Base-by-base conservation (phyloP, 2,888 invertebrate species). In the Lordiphosa andalusiaca region DNA sequence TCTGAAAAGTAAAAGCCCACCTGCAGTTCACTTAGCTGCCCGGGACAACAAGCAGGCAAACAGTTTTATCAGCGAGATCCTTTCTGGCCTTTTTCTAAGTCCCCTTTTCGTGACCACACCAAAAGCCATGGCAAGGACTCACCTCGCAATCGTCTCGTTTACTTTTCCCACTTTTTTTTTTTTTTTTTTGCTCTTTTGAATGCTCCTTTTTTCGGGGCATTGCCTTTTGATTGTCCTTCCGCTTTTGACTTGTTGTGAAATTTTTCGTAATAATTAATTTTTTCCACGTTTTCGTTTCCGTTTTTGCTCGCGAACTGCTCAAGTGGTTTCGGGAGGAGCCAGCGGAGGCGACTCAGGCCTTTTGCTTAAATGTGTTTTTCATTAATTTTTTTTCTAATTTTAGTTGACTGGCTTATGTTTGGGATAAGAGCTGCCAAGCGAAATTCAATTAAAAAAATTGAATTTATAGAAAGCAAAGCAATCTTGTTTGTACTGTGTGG, bases 241-340 rank as follows among this genome's bases (percentile, higher is more conserved):
- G 69, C 67, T 53, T 71, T 77, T 65, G 69, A 84, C 69, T 78
- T 73, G 82, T 78, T 73, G 82, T 78, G 65, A 57, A 82, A 69
- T 78, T 82, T 74, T 82, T 65, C 65, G 75, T 63, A 78, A 84
- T 84, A 77, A 77, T 77, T 84, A 77, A 74, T 74, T 77, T 73
- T 74, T 67, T 76, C 57, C 38, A 25, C 49, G 40, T 73, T 69
- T 46, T 47, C 57, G 56, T 59, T 63, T 48, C 19, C 35, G 39
- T 35, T 39, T 53, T 36, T 35, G 69, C 64, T 73, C 60, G 73
- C 36, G 50, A 61, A 57, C 49, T 53, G 63, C 62, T 59, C 51
- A 77, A 84, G 68, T 84, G 82, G 81, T 84, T 84, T 77, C 19
- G 47, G 25, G 49, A n/a, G n/a, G 53, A 16, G 41, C 13, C 16